phyloP scores from a whole-genome alignment of 2,113 vertebrate genomes.

The Notothenia coriiceps region DNA sequence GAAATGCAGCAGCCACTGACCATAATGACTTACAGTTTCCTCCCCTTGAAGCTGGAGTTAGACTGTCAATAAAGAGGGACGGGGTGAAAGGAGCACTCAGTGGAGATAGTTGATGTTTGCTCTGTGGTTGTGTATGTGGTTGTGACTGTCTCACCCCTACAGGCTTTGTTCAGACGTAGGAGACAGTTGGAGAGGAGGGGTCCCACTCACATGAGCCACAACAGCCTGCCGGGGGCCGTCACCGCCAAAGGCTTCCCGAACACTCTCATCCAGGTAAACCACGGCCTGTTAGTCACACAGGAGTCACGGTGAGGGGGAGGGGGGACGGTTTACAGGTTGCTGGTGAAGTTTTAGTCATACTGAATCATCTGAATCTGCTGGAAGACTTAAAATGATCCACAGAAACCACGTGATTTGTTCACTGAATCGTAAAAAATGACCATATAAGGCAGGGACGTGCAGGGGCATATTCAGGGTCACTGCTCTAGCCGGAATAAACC shows the following conservation, averaged over 20 bases:
- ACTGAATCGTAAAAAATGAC: neutral
- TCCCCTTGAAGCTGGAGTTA: neutral
- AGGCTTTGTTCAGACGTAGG: conserved; percentile 72
- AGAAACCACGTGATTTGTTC: conserved; percentile 5
- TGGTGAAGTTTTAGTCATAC: conserved; percentile 48
- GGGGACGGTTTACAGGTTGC: conserved; percentile 26
- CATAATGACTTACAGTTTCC: conserved; percentile 33
- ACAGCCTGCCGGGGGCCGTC: conserved; percentile 74
- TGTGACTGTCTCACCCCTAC: conserved; percentile 54
- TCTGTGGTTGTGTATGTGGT: conserved; percentile 61
- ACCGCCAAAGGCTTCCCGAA: conserved; percentile 82
- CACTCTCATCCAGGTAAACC: conserved; percentile 80
- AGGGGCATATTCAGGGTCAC: too few species aligned
- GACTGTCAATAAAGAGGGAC: conserved; percentile 6
- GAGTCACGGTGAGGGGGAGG: conserved; percentile 38
- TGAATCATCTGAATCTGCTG: conserved; percentile 25
- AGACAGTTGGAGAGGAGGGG: conserved; percentile 71
- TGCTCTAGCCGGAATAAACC: too few species aligned
- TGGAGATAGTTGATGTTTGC: conserved; percentile 28
- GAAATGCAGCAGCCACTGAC: conserved; percentile 27
- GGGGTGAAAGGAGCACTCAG: neutral
- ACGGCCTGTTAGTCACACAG: conserved; percentile 48
- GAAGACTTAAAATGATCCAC: neutral
- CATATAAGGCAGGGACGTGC: neutral
- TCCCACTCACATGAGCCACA: conserved; percentile 70